phyloP scores from a whole-genome alignment of 2,888 invertebrate species.

The Allygus modestus region DNA sequence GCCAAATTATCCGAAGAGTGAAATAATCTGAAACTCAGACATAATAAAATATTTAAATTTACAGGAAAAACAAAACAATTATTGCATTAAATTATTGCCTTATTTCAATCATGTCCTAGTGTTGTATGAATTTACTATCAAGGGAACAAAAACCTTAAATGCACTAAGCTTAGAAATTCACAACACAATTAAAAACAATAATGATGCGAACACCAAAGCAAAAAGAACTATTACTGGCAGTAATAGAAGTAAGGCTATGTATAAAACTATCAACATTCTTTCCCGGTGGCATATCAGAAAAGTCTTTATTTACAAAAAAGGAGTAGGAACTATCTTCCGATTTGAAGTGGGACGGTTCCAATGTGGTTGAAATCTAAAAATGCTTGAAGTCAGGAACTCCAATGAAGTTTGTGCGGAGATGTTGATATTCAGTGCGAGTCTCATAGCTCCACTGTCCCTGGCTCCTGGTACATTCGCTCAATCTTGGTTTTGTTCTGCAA shows the following conservation, averaged over 20 bases:
- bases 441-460: constrained; percentile 67
- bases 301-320: constrained; percentile 18
- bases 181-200: constrained; percentile 13
- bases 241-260: constrained; percentile 23
- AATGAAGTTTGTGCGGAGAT: neutral
- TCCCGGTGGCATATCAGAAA: neutral
- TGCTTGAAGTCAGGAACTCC: neutral
- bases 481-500: constrained; percentile 66
- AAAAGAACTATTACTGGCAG: constrained; percentile 32
- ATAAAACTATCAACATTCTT: constrained; percentile 2
- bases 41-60: too few relatives aligned
- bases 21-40: too few relatives aligned
- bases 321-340: neutral
- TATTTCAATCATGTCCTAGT: too few relatives aligned
- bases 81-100: too few relatives aligned
- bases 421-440: neutral
- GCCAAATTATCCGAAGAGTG: too few relatives aligned
- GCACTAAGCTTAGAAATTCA: too few relatives aligned
- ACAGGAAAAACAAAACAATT: too few relatives aligned
- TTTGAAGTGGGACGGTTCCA: neutral
- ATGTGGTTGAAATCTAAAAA: neutral
- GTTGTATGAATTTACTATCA: too few relatives aligned
- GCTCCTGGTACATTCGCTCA: constrained; percentile 69
- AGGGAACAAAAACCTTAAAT: too few relatives aligned
- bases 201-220: neutral